phyloP scores from a whole-genome alignment of 1,140 invertebrate species.

The Caenorhabditis tropicalis region DNA sequence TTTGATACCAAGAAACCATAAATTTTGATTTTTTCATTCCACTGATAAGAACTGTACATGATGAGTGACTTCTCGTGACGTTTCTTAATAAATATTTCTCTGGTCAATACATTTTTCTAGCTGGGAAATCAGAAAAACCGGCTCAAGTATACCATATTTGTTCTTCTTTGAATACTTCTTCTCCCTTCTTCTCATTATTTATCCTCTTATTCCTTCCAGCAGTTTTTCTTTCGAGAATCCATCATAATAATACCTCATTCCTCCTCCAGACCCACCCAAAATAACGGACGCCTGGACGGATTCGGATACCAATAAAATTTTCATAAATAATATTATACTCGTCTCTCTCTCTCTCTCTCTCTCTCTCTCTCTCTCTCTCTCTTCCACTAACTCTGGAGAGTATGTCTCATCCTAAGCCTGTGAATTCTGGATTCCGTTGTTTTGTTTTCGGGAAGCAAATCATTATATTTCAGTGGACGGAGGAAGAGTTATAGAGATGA shows the following conservation, averaged over 20 bases:
- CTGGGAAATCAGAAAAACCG: too few relatives aligned
- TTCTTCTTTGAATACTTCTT: too few relatives aligned
- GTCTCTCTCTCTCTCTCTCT: too few relatives aligned
- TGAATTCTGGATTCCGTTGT: constrained; percentile 16
- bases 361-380: neutral
- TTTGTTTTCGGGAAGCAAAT: constrained; percentile 21
- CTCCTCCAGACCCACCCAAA: neutral
- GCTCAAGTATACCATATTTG: too few relatives aligned
- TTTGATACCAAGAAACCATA: too few relatives aligned
- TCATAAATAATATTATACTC: neutral
- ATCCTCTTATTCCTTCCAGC: too few relatives aligned
- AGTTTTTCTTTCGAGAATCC: neutral
- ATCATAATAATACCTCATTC: neutral
- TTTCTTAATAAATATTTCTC: too few relatives aligned
- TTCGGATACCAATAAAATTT: constrained; percentile 1
- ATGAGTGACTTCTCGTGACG: too few relatives aligned
- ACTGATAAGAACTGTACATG: too few relatives aligned
- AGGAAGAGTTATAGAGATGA: neutral
- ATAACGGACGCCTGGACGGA: neutral
- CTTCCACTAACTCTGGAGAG: neutral
- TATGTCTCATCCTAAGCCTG: neutral
- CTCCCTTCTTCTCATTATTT: too few relatives aligned
- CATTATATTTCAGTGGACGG: constrained; percentile 19
- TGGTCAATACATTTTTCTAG: too few relatives aligned
- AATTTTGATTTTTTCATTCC: too few relatives aligned